Evolutionary conservation across 2,888 invertebrate species (phyloP), one percentile per base, ranked within the genome.

Genomic region (Caenorhabditis zanzibari): DNA sequence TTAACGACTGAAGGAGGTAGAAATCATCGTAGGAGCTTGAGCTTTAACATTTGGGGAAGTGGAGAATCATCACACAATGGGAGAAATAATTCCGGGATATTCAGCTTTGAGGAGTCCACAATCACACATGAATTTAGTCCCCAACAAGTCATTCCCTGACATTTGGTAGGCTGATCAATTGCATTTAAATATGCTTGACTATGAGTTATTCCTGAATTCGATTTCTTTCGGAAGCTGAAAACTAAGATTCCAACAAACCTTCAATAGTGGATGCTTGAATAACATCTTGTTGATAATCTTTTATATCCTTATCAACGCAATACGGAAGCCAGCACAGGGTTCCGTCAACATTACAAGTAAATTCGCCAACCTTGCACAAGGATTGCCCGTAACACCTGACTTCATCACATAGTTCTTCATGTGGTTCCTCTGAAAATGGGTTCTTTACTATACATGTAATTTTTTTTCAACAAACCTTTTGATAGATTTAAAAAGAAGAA

Each of bases 1-100:
- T 66, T 74, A 26, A 74, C 63, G 56, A 74, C 22, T 9, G 38
- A 32, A 32, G 32, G 32, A 32, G 38, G 38, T 38, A 32, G 7
- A 32, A 32, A 32, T 38, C 9, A 38, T 41, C 14, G 49, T n/a
- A 47, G 47, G 19, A 47, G 5, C 7, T 19, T n/a, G 19, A 47
- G 47, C 47, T 19, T 47, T 19, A 47, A 47, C 47, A 47, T 47
- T 5, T n/a, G 19, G 5, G 47, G 47, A 47, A 19, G 5, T 10
- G 47, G 47, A n/a, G 47, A 47, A 19, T 47, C 47, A 19, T 47
- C 47, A 47, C 47, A 47, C 47, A 47, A 47, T 19, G 47, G 47
- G 0, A 47, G 47, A 47, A 19, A 19, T 19, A 19, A 19, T 4
- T n/a, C 9, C 4, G 19, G 7, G 3, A 19, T 47, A 7, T 47